phyloP scores from a whole-genome alignment of 2,888 invertebrate genomes.

The Chesias legatella region DNA sequence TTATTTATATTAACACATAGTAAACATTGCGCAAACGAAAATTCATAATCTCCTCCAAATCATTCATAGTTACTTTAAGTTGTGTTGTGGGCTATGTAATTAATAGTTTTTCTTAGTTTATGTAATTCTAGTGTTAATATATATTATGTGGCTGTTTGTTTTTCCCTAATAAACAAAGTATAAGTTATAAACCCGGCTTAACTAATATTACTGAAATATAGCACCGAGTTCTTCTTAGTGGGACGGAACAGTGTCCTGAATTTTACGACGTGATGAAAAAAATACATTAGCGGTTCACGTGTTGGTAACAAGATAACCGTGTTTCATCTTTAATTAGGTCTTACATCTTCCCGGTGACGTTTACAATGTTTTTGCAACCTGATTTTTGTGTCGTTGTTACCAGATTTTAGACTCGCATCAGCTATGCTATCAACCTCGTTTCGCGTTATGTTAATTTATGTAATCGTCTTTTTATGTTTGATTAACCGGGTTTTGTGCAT shows the following conservation, averaged over 20 bases:
- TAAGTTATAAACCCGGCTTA: no score
- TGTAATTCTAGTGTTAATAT: no score
- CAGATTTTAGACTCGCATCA: slow-evolving; percentile 23
- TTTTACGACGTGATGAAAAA: slow-evolving; percentile 23
- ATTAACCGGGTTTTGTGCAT: slow-evolving; percentile 22
- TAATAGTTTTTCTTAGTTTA: no score
- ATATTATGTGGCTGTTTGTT: no score
- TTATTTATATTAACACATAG: no score
- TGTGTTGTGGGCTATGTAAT: no score
- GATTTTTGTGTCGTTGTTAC: slow-evolving; percentile 16
- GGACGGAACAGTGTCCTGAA: slow-evolving; percentile 18
- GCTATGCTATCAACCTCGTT: slow-evolving; percentile 30
- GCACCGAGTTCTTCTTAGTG: slow-evolving; percentile 16
- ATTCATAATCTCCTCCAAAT: no score
- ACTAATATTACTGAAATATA: no score
- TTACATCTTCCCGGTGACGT: slow-evolving; percentile 47
- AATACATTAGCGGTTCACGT: slow-evolving; percentile 24
- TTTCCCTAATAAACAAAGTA: no score
- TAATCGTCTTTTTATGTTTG: slow-evolving; percentile 22
- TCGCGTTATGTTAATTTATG: slow-evolving; percentile 26
- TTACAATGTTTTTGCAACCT: slow-evolving; percentile 53
- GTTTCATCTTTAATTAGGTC: slow-evolving; percentile 55
- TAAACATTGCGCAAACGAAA: no score
- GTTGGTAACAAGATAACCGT: slow-evolving; percentile 56
- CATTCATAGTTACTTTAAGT: no score